Evolutionary conservation across 2,797 vertebrate species (phyloP).

Genomic region (Schizothorax lantsangensis): DNA sequence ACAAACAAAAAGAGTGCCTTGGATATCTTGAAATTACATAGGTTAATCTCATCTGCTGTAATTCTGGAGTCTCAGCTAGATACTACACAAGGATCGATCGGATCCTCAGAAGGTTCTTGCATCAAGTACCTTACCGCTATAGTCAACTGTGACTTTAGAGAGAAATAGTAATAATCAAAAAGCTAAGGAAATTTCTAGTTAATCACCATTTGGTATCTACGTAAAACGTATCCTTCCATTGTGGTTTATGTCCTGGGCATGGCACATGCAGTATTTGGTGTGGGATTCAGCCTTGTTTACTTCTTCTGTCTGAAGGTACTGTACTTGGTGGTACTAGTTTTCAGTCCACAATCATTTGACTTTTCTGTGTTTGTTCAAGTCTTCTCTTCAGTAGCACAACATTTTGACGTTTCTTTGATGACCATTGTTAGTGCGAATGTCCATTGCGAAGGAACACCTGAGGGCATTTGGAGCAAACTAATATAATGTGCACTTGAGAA

Average conservation of each 20-base stretch:
- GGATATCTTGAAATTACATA: slow-evolving; percentile 88
- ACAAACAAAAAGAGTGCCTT: slow-evolving; percentile 94
- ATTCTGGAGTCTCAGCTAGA: slow-evolving; percentile 82
- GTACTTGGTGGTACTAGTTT: slow-evolving; percentile 72
- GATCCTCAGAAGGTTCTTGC: slow-evolving; percentile 84
- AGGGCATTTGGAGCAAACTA: slow-evolving; percentile 54
- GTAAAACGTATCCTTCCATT: slow-evolving; percentile 75
- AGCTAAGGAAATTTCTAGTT: slow-evolving; percentile 83
- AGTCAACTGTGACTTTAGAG: slow-evolving; percentile 82
- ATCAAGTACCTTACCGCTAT: slow-evolving; percentile 83
- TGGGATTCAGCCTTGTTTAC: slow-evolving; percentile 77
- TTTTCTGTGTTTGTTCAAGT: slow-evolving; percentile 54
- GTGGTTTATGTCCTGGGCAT: slow-evolving; percentile 78
- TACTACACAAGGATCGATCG: slow-evolving; percentile 78
- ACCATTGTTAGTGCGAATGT: slow-evolving; percentile 45
- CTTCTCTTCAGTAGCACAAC: slow-evolving; percentile 77
- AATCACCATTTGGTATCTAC: slow-evolving; percentile 90
- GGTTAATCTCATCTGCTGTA: slow-evolving; percentile 90
- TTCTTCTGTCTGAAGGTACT: slow-evolving; percentile 75
- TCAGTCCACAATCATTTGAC: slow-evolving; percentile 77
- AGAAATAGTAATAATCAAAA: slow-evolving; percentile 69
- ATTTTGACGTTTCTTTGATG: slow-evolving; percentile 67
- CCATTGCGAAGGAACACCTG: slow-evolving; percentile 51
- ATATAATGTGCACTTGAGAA: slow-evolving; percentile 50
- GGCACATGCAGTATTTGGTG: slow-evolving; percentile 81